Evolutionary conservation across 2,888 invertebrate species (phyloP), one percentile per base, ranked within the genome.

Genomic region (Oligia strigilis): DNA sequence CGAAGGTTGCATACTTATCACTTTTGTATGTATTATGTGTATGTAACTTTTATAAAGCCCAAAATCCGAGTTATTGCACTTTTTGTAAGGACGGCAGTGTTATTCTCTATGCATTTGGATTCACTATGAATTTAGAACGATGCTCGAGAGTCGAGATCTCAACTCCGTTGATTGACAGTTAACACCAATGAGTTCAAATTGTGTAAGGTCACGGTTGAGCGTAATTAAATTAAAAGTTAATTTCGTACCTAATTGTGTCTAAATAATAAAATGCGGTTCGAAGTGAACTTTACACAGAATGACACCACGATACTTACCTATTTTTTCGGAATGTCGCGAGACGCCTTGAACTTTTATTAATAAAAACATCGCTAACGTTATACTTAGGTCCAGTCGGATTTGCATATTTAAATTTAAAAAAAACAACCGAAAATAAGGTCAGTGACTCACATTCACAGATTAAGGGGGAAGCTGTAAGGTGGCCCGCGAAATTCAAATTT

Each of bases 241-340:
- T 49, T 69, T 70, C 6, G 46, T n/a, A 43, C 43, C 9, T n/a
- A 2, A 62, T 14, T 29, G 1, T 17, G 2, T 14, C 13, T 29
- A 14, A 43, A 40, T 40, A 9, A 40, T 49, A 9, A 40, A 40
- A 49, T 17, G 23, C 17, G 5, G 9, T 40, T 58, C 14, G 13
- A 23, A 73, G 17, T 71, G 9, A 29, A n/a, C 36, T 49, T 76
- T 36, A 58, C 17, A 58, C 23, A 77, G 46, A 36, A 77, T 77
- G 3, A 8, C 23, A 36, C 17, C 58, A 17, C 5, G 5, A 17
- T 43, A 11, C 9, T 4, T 11, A 43, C 43, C 49, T 49, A 49
- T 2, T n/a, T 8, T 58, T 76, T 60, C 2, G 36, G 8, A 52
- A 4, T 75, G 52, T 29, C 77, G 9, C 2, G 19, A 4, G 8